Evolutionary conservation across 2,113 vertebrate species (phyloP).

Genomic region (Ailurus styani): DNA sequence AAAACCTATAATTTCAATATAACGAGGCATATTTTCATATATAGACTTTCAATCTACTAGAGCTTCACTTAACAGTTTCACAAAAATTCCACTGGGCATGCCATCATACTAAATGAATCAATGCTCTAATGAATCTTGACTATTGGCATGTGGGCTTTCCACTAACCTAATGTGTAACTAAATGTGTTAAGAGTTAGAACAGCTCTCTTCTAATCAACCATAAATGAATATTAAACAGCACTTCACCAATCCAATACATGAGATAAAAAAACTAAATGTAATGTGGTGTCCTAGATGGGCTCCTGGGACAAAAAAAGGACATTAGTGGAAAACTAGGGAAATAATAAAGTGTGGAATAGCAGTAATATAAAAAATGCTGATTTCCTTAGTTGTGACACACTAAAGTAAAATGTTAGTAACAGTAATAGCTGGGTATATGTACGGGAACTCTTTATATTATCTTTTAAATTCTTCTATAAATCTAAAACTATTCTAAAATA

Average conservation of each 20-base stretch:
- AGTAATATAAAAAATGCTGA: not conserved
- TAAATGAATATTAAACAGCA: not conserved
- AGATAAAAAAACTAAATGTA: not conserved
- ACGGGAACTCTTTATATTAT: not conserved
- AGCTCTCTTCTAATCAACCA: not conserved
- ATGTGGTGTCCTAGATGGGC: not conserved
- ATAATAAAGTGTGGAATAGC: not conserved
- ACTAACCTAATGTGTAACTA: not conserved
- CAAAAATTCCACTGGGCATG: not conserved
- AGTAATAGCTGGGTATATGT: not conserved
- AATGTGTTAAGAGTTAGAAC: not conserved
- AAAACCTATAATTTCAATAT: not conserved
- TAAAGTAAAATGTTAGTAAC: not conserved
- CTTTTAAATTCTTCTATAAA: not conserved
- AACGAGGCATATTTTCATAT: not conserved
- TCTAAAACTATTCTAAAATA: conserved; percentile 17
- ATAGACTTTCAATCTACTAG: not conserved
- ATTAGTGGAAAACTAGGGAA: not conserved
- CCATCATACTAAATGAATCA: not conserved
- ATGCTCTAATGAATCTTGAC: not conserved
- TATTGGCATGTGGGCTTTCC: not conserved
- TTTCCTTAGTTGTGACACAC: not conserved
- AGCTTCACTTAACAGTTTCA: not conserved
- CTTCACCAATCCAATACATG: not conserved
- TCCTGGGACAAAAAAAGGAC: not conserved